Conservation (phyloP, 2,797 vertebrate genomes). For the Parotocinclus haroldoi region DNA sequence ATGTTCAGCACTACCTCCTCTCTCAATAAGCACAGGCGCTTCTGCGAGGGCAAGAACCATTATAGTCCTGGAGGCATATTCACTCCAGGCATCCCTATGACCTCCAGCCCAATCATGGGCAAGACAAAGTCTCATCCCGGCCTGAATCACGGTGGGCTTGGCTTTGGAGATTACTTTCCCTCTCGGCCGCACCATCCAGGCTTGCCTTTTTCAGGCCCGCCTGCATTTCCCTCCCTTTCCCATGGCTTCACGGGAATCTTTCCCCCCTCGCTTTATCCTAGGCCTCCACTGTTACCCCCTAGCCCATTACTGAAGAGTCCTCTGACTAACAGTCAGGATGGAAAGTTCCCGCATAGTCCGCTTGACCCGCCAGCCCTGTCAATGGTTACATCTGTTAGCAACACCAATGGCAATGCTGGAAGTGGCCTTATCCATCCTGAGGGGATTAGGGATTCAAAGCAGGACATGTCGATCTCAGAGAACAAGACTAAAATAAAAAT, state of each 20-base stretch:
- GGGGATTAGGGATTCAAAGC: slow-evolving; percentile 75
- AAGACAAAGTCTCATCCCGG: slow-evolving; percentile 85
- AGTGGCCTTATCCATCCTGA: slow-evolving; percentile 59
- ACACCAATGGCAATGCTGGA: slow-evolving; percentile 67
- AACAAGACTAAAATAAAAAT: slow-evolving; percentile 83
- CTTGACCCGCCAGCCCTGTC: slow-evolving; percentile 81
- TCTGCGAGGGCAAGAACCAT: slow-evolving; percentile 98
- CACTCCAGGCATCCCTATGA: slow-evolving; percentile 85
- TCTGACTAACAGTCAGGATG: slow-evolving; percentile 81
- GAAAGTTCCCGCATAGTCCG: slow-evolving; percentile 84
- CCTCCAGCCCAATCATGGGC: slow-evolving; percentile 87
- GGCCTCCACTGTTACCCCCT: slow-evolving; percentile 89
- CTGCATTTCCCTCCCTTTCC: slow-evolving; percentile 81
- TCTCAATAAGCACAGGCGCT: slow-evolving; percentile 99
- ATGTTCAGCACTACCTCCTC: slow-evolving; percentile 99
- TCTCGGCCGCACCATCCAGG: slow-evolving; percentile 85
- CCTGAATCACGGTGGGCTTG: slow-evolving; percentile 84
- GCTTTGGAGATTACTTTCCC: slow-evolving; percentile 90
- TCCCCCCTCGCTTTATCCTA: slow-evolving; percentile 88
- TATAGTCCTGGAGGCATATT: slow-evolving; percentile 86
- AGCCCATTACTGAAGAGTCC: slow-evolving; percentile 88
- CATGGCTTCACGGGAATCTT: slow-evolving; percentile 94
- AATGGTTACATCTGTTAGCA: slow-evolving; percentile 79
- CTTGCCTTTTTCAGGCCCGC: slow-evolving; percentile 84
- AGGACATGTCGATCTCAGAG: slow-evolving; percentile 76